Percentiles rank a stretch among this genome's conserved stretches.
Conservation (phyloP, 2,113 vertebrate genomes). For the Verasper variegatus region DNA sequence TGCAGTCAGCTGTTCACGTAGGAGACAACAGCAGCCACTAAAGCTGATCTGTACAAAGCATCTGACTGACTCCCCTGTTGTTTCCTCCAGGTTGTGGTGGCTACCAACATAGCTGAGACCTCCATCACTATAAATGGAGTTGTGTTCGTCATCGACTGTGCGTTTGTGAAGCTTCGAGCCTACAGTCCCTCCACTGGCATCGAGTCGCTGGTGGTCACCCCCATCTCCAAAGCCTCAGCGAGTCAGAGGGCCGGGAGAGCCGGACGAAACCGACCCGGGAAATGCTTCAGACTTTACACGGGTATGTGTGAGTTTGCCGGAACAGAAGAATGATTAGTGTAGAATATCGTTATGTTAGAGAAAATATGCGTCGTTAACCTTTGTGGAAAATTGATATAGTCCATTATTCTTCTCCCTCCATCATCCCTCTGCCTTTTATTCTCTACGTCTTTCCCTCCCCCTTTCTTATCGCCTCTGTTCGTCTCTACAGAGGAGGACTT, state of each 20-base stretch:
- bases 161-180: conserved; percentile 95
- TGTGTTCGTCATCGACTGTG: conserved; percentile 94
- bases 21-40: too few species aligned
- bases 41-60: background rate
- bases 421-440: background rate
- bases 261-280: conserved; percentile 92
- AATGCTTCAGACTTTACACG: conserved; percentile 95
- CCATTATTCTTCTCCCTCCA: background rate
- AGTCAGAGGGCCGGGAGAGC: conserved; percentile 93
- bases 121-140: conserved; percentile 95
- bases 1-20: background rate
- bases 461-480: conserved; percentile 20
- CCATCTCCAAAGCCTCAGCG: conserved; percentile 95
- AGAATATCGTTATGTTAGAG: background rate
- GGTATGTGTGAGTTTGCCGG: conserved; percentile 75
- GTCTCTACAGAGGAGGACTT: conserved; percentile 93
- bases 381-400: too few species aligned
- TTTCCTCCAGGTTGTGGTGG: conserved; percentile 89
- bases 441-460: background rate
- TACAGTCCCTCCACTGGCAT: conserved; percentile 94
- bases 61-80: background rate
- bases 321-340: background rate
- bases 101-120: conserved; percentile 98
- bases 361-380: background rate
- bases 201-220: conserved; percentile 94